Base-by-base conservation (phyloP, 1,140 invertebrate genomes). In the Apolygus lucorum region DNA sequence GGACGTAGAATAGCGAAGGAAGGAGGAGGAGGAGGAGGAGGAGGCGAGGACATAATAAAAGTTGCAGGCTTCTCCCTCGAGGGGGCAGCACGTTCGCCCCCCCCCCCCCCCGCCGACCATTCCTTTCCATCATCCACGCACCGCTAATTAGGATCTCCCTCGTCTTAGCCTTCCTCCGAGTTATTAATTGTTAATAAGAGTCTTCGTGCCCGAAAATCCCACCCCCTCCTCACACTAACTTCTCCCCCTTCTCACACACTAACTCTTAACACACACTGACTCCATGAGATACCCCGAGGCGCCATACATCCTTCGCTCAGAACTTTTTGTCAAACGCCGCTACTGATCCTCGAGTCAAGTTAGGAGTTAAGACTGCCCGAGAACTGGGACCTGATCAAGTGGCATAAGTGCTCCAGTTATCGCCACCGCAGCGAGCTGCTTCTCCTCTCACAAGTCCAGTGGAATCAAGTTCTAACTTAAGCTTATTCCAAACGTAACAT, bases 171-270 rank as follows among this genome's bases (percentile, higher is more conserved):
- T n/a, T n/a, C 34, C 54, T 59, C 54, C 54, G 22, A 59, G 54
- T 59, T 59, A 59, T 59, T 59, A 59, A 59, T 59, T 59, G 54
- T 59, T 59, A 59, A 59, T 59, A 59, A 24, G 54, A 59, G 54
- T 17, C 54, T 59, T 59, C 54, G 8, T 59, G 8, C 2, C 54
- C 22, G 22, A 4, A 42, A 42, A 17, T 8, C 34, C 34, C 4
- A 42, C 34, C 34, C 34, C 34, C 34, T 8, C 4, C 34, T 42
- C n/a, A n/a, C n/a, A n/a, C n/a, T n/a, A n/a, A n/a, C n/a, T n/a
- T n/a, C n/a, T n/a, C n/a, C n/a, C n/a, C n/a, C n/a, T n/a, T n/a
- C n/a, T n/a, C n/a, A n/a, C n/a, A n/a, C n/a, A n/a, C n/a, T n/a
- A n/a, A n/a, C n/a, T n/a, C n/a, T n/a, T n/a, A n/a, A n/a, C n/a